phyloP scores from a whole-genome alignment of 2,888 invertebrate genomes.

The Lacanobia wlatinum region DNA sequence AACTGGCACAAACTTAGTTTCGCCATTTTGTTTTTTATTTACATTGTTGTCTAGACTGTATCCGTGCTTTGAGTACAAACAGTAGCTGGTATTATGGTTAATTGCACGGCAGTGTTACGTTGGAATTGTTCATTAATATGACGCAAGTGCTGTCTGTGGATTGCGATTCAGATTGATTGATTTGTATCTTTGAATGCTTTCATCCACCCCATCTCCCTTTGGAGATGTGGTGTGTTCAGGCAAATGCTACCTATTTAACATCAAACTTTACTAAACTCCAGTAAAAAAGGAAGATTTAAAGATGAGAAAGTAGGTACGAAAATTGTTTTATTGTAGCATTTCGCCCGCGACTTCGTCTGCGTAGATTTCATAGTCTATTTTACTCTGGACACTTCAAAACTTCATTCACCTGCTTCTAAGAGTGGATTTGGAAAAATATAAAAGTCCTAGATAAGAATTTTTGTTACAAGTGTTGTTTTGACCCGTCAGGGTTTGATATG shows the following conservation, averaged over 20 bases:
- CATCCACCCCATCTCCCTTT: too few species aligned
- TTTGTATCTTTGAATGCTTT: neutral
- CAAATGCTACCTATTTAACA: neutral
- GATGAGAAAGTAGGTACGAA: neutral
- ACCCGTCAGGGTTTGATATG: too few species aligned
- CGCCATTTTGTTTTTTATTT: conserved; percentile 31
- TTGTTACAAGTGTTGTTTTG: too few species aligned
- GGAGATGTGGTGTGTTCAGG: neutral
- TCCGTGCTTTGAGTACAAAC: conserved; percentile 30
- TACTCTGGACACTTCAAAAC: too few species aligned
- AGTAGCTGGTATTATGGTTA: conserved; percentile 2
- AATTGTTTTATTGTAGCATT: neutral
- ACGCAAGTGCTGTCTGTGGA: neutral
- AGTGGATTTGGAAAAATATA: too few species aligned
- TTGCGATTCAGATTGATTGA: neutral
- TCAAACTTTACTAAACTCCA: neutral
- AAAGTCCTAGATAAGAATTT: too few species aligned
- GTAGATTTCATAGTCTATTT: too few species aligned
- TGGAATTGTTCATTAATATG: neutral
- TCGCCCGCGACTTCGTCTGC: too few species aligned
- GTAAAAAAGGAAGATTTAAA: neutral
- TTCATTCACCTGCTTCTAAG: too few species aligned
- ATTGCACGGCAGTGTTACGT: conserved; percentile 4
- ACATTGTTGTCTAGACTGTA: conserved; percentile 42
- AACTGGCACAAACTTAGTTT: conserved; percentile 37